phyloP scores from a whole-genome alignment of 2,113 vertebrate species.

The Muscicapa adusta region DNA sequence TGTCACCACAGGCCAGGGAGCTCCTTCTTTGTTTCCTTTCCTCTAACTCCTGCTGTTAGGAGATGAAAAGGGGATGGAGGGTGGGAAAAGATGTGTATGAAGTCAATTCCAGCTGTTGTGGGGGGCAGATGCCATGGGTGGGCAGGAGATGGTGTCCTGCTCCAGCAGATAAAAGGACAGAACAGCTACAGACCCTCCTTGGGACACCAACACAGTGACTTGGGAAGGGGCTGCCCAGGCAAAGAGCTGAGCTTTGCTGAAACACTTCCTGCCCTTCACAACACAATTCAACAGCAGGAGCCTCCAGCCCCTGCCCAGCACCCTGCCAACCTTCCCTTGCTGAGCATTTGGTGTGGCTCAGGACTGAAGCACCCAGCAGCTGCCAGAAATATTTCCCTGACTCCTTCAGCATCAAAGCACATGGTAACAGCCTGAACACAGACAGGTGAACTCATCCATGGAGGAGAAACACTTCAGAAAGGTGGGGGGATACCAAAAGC shows the following conservation, averaged over 20 bases:
- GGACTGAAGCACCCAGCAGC: background rate
- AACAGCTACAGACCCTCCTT: background rate
- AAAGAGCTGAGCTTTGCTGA: background rate
- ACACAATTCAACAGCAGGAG: background rate
- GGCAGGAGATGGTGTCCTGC: background rate
- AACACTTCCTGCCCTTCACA: background rate
- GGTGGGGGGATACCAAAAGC: background rate
- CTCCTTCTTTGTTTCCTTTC: background rate
- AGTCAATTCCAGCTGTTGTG: background rate
- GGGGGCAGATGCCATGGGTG: background rate
- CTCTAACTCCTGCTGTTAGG: constrained; percentile 5
- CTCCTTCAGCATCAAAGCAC: background rate
- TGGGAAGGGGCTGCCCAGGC: background rate
- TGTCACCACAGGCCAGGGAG: background rate
- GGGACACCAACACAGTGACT: fast-evolving
- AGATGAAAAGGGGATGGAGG: background rate
- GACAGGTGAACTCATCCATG: fast-evolving
- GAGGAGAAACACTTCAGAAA: background rate
- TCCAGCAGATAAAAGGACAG: background rate
- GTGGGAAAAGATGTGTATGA: background rate
- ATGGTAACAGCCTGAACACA: background rate
- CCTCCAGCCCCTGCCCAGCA: background rate
- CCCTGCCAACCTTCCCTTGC: background rate
- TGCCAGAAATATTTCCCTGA: background rate
- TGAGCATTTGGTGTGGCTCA: background rate